Percentiles rank a stretch among this genome's conserved stretches.
Evolutionary conservation across 1,140 invertebrate species (phyloP).

Genomic region (Homarus americanus): DNA sequence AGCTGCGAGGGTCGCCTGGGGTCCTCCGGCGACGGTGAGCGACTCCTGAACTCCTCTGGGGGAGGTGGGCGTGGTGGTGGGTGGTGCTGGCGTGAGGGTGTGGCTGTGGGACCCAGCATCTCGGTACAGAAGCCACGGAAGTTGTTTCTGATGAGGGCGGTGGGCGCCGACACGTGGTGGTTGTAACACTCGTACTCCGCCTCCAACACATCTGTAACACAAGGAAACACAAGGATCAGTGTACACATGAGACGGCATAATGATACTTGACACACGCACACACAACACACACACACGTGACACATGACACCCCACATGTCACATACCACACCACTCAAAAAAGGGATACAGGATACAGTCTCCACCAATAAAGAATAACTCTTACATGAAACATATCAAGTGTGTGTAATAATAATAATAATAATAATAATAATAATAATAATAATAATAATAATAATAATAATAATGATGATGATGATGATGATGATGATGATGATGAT

Average conservation of each 20-base stretch:
- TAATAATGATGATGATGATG: too few relatives aligned
- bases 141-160: slow-evolving; percentile 25
- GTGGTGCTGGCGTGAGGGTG: not conserved
- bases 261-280: not conserved
- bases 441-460: too few relatives aligned
- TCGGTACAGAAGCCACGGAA: slow-evolving; percentile 37
- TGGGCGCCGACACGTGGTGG: not conserved
- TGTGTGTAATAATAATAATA: too few relatives aligned
- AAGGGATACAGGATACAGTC: too few relatives aligned
- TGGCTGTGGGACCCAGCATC: not conserved
- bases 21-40: not conserved
- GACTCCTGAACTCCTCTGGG: slow-evolving; percentile 16
- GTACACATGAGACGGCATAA: not conserved
- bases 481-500: too few relatives aligned
- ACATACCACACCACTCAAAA: too few relatives aligned
- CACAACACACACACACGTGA: not conserved
- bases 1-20: not conserved
- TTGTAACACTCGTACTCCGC: slow-evolving; percentile 9
- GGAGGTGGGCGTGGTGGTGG: slow-evolving; percentile 20
- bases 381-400: too few relatives aligned
- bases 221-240: not conserved
- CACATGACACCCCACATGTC: too few relatives aligned
- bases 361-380: too few relatives aligned
- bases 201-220: not conserved
- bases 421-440: too few relatives aligned